Base-by-base conservation (phyloP, 2,113 vertebrate genomes). In the Epinephelus fuscoguttatus region DNA sequence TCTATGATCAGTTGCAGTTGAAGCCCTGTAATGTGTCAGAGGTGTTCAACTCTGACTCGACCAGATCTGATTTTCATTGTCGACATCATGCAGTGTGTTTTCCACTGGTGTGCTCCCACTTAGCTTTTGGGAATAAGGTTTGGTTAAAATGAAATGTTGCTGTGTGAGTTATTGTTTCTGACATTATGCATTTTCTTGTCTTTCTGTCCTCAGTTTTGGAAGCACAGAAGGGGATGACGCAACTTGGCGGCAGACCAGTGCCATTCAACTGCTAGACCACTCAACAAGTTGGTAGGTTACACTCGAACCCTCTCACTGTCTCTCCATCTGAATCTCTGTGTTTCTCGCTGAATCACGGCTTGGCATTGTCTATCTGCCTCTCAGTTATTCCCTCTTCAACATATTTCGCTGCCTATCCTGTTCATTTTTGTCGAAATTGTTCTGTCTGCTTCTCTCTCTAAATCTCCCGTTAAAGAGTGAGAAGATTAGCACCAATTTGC, bases 401-500 rank as follows among this genome's bases (percentile, higher is more conserved):
- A n/a, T 55, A 64, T n/a, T 56, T 72, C 21, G 3, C 52, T 10
- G 57, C 76, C 78, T 25, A 53, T 77, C 63, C 30, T 66, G 17
- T 72, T 75, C 59, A 33, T 59, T 77, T 84, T 70, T 67, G 17
- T 61, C 59, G 42, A 79, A 88, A 74, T 75, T 64, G 10, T 85
- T 88, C 25, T 78, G 40, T 84, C 50, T 66, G 61, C 25, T 49
- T 64, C 47, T 87, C 82, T 69, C 52, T 78, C 57, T 55, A 75
- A 88, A 55, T 73, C 72, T 74, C 69, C 60, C 9, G 40, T 73
- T 78, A 78, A 80, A 84, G 75, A 87, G 63, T 74, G 82, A 84
- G 84, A 89, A 71, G 75, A 92, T 92, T 90, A 91, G 78, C 60
- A 62, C 64, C 87, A 91, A 88, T 88, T 86, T 88, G 71, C 75